Conservation (phyloP, 2,113 vertebrate species). For the Perca flavescens region DNA sequence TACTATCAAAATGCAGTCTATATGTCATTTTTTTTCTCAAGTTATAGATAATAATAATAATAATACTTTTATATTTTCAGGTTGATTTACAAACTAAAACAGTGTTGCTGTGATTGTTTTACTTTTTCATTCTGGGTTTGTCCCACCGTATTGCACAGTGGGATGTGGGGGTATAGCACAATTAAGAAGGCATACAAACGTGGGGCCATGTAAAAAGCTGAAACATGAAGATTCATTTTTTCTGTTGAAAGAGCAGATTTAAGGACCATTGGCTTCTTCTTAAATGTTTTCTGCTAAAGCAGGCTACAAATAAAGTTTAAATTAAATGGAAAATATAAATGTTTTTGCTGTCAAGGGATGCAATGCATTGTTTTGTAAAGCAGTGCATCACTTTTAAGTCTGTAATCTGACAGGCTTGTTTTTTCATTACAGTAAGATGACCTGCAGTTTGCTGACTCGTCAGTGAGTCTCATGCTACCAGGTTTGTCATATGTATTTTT, state of each 20-base stretch:
- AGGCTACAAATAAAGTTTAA: not conserved
- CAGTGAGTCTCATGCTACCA: constrained; percentile 12
- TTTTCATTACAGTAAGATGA: constrained; percentile 28
- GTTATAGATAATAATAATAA: not conserved
- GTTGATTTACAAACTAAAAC: not conserved
- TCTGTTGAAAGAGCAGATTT: not conserved
- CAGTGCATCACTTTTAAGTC: constrained; percentile 1
- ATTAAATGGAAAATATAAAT: not conserved
- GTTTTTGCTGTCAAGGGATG: not conserved
- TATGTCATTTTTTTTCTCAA: not conserved
- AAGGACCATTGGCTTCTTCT: not conserved
- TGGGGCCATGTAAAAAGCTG: not conserved
- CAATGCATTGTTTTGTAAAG: not conserved
- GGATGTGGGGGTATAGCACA: no score
- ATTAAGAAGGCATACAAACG: not conserved
- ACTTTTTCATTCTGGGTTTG: not conserved
- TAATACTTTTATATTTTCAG: not conserved
- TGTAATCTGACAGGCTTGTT: constrained; percentile 32
- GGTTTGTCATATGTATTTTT: constrained; percentile 8
- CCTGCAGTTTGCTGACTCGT: constrained; percentile 10
- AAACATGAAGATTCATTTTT: not conserved
- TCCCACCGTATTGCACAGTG: not conserved
- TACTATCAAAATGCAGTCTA: not conserved
- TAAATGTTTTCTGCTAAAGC: not conserved
- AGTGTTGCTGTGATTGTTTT: not conserved